Base-by-base conservation (phyloP, 2,113 vertebrate genomes). In the Chaetodon trifascialis region DNA sequence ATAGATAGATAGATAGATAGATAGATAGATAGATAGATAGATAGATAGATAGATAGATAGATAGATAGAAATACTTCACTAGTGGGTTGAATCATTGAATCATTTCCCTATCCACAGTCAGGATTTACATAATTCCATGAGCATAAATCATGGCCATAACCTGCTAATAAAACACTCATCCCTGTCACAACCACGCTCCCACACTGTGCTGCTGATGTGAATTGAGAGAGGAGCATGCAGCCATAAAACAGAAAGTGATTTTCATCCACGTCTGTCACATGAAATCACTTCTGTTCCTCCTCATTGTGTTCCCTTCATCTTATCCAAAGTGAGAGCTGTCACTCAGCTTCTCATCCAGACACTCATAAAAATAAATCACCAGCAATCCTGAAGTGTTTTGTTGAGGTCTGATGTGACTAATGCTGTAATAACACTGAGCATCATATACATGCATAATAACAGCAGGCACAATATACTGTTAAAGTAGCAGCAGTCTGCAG, bases 261-360 rank as follows among this genome's bases (percentile, higher is more conserved):
- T 79, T 77, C 58, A 76, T 80, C 79, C 52, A 2, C 40, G 7
- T 79, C 79, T 86, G 91, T 89, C 93, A 88, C 83, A 73, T 75
- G 67, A 74, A 84, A 92, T 90, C 79, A 72, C 60, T 65, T 17
- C 23, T 46, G 56, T 63, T 79, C 64, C 42, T 78, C 63, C 68
- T 73, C 76, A 73, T 68, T 69, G 19, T 79, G 51, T 46, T 74
- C 34, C 40, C 19, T 44, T 62, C 81, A 55, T 80, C 72, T 86
- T 72, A 82, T 80, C 63, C 21, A 44, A 59, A 84, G 82, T 74
- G 73, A 90, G 73, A 85, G 70, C 76, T 84, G 80, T 89, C 84
- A 56, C 83, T 86, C 76, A 71, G 62, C 25, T 34, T 73, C 62
- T 73, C 63, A 10, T 21, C 49, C 34, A 42, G 16, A 70, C 72